These are phyloP conservation scores for Nemapogon koenigi DNA, from an alignment of 2,888 invertebrate species.

Conservation along the genomic window DNA sequence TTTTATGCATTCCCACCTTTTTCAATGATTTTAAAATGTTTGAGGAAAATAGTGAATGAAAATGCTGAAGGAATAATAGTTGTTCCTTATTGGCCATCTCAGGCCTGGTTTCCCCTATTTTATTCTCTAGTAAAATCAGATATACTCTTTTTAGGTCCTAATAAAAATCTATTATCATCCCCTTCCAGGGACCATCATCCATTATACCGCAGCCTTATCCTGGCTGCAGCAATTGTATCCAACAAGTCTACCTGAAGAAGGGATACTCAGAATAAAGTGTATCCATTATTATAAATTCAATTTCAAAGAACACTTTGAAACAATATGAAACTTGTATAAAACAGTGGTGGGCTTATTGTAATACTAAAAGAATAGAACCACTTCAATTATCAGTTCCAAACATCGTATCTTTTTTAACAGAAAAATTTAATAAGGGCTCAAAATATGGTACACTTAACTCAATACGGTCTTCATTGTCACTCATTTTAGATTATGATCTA, in stretches of 20 bases:
- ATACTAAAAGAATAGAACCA: not conserved
- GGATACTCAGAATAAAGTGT: not conserved
- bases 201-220: slow-evolving; percentile 14
- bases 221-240: slow-evolving; percentile 14
- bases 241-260: slow-evolving; percentile 11
- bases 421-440: slow-evolving; percentile 13
- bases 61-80: slow-evolving; percentile 18
- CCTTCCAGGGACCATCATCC: slow-evolving; percentile 18
- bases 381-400: not conserved
- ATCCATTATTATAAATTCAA: slow-evolving; percentile 16
- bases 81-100: slow-evolving; percentile 17
- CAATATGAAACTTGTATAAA: slow-evolving; percentile 12
- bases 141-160: slow-evolving; percentile 15
- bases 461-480: slow-evolving; percentile 13
- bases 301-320: slow-evolving; percentile 15
- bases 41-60: slow-evolving; percentile 15
- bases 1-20: too few species aligned
- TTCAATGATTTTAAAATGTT: slow-evolving; percentile 9
- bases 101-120: slow-evolving; percentile 19
- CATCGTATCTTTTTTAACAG: slow-evolving; percentile 13
- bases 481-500: slow-evolving; percentile 10
- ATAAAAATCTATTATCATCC: slow-evolving; percentile 15
- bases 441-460: slow-evolving; percentile 14
- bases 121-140: slow-evolving; percentile 13
- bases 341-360: not conserved